phyloP scores from a whole-genome alignment of 37 sponge, comb jelly and placozoan genomes.

The Lycopodina hypogea region DNA sequence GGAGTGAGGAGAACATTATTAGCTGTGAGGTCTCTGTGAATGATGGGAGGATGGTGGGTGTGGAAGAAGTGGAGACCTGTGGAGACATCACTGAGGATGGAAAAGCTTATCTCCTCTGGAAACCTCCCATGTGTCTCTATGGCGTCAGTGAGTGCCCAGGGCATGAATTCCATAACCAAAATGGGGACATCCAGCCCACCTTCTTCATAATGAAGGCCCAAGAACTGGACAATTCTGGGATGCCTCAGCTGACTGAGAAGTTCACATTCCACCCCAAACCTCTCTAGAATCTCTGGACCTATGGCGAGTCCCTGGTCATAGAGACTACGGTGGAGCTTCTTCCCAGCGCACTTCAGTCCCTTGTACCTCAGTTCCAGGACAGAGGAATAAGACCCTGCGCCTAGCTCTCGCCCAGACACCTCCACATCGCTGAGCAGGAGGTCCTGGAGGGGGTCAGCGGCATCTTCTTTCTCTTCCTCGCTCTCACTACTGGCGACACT shows the following conservation, averaged over 20 bases:
- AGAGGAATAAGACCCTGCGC: constrained; percentile 44
- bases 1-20: constrained; percentile 57
- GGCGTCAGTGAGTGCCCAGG: constrained; percentile 51
- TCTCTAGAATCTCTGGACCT: constrained; percentile 49
- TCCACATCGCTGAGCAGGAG: constrained; percentile 30
- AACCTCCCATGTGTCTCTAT: constrained; percentile 42
- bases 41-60: constrained; percentile 36
- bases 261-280: constrained; percentile 48
- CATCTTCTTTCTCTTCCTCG: background rate
- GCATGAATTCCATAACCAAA: constrained; percentile 50
- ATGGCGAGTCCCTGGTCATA: constrained; percentile 37
- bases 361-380: constrained; percentile 41
- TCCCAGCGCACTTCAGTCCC: constrained; percentile 52
- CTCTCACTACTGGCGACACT: background rate
- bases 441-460: constrained; percentile 26
- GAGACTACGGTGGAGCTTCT: constrained; percentile 43
- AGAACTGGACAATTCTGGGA: constrained; percentile 47
- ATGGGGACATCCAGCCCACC: constrained; percentile 39
- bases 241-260: constrained; percentile 51
- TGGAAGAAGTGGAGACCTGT: constrained; percentile 56
- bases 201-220: constrained; percentile 40
- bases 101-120: constrained; percentile 36
- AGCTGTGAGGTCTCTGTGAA: constrained; percentile 61
- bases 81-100: constrained; percentile 54
- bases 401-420: constrained; percentile 41